These are phyloP conservation scores for Pygmarrhopalites habei DNA, from an alignment of 1,140 invertebrate species.

Conservation along the genomic window DNA sequence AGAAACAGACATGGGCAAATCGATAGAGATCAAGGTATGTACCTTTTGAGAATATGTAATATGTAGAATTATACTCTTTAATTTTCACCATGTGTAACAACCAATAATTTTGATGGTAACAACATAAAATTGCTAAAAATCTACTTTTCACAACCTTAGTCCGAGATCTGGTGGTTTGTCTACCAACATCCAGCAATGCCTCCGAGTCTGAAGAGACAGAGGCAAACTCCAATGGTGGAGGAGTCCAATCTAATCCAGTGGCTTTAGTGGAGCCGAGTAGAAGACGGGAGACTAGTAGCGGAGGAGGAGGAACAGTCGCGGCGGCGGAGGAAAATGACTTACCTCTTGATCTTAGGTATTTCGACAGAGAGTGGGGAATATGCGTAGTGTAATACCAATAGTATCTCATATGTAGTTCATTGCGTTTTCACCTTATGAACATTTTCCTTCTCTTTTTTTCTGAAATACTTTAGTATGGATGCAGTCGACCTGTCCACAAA, in stretches of 20 bases:
- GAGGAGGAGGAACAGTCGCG: slow-evolving; percentile 1
- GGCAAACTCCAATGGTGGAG: slow-evolving; percentile 23
- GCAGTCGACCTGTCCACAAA: slow-evolving; percentile 83
- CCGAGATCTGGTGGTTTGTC: slow-evolving; percentile 75
- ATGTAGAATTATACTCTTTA: too few relatives aligned
- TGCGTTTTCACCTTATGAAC: too few relatives aligned
- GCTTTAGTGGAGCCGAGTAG: slow-evolving; percentile 29
- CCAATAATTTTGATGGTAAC: too few relatives aligned
- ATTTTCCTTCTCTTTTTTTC: too few relatives aligned
- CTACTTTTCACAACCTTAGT: slow-evolving; percentile 56
- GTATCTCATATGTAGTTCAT: too few relatives aligned
- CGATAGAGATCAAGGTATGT: too few relatives aligned
- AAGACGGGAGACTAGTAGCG: slow-evolving; percentile 26
- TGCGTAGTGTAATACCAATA: too few relatives aligned
- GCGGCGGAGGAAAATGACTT: slow-evolving; percentile 46
- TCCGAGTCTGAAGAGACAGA: slow-evolving; percentile 44
- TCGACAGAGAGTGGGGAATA: too few relatives aligned
- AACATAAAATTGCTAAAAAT: too few relatives aligned
- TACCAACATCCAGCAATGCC: slow-evolving; percentile 71
- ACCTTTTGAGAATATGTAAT: too few relatives aligned
- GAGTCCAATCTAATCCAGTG: slow-evolving; percentile 8
- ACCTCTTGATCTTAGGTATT: slow-evolving; percentile 70
- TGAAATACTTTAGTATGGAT: slow-evolving; percentile 68
- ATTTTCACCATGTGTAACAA: too few relatives aligned
- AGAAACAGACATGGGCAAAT: slow-evolving; percentile 79